These are phyloP conservation scores for Sciurus niger DNA, from an alignment of 2,113 vertebrate species.

Conservation along the genomic window DNA sequence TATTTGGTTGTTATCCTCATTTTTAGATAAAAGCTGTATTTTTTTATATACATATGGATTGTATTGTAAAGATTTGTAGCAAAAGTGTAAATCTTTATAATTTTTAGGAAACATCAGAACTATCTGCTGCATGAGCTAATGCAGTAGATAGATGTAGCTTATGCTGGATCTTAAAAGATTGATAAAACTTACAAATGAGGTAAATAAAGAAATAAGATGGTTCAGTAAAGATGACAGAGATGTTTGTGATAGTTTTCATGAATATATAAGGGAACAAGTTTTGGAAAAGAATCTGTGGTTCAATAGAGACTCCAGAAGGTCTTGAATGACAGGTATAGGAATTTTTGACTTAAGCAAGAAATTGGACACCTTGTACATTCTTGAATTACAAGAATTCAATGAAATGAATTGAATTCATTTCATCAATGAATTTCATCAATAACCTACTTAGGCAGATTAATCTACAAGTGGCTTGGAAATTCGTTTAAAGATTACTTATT, in stretches of 20 bases:
- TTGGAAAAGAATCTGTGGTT: neutral
- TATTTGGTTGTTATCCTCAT: neutral
- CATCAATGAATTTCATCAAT: neutral
- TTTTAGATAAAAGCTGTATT: slow-evolving; percentile 16
- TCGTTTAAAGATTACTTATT: slow-evolving; percentile 24
- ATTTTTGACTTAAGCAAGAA: neutral
- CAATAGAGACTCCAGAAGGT: neutral
- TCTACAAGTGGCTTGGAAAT: neutral
- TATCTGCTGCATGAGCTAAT: neutral
- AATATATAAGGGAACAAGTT: neutral
- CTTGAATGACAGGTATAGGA: neutral
- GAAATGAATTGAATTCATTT: too few species aligned
- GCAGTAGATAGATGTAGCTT: neutral
- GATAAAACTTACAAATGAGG: neutral
- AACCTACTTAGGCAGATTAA: neutral
- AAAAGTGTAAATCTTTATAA: neutral
- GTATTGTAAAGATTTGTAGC: slow-evolving; percentile 5
- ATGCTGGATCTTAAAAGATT: neutral
- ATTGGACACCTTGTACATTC: neutral
- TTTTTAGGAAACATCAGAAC: neutral
- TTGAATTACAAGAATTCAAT: neutral
- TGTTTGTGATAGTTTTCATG: neutral
- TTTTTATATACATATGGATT: neutral
- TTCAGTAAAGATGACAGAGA: neutral
- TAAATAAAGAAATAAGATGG: neutral